A percentile compares a stretch with the other conserved stretches of the same genome.
These are phyloP conservation scores for Labroides dimidiatus DNA, from an alignment of 2,797 vertebrate genomes.

Conservation along the genomic window DNA sequence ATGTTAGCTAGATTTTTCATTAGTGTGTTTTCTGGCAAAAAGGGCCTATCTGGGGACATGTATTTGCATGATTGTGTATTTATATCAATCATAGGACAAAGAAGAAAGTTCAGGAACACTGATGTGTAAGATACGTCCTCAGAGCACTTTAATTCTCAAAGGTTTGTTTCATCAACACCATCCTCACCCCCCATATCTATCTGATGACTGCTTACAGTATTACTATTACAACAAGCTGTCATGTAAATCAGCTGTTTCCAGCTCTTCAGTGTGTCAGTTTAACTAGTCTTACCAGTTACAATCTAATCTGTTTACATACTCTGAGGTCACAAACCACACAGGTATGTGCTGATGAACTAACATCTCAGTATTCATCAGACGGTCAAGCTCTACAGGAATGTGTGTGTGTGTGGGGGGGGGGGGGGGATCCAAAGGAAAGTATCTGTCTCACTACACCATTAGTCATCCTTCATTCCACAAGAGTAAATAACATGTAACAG, in stretches of 20 bases:
- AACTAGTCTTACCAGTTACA: constrained; percentile 36
- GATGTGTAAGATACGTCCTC: not conserved
- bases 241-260: constrained; percentile 12
- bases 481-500: not conserved
- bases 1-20: not conserved
- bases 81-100: no score
- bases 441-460: not conserved
- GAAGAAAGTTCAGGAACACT: no score
- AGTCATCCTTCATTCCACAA: not conserved
- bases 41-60: no score
- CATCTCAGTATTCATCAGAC: not conserved
- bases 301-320: constrained; percentile 4
- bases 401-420: not conserved
- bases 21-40: no score
- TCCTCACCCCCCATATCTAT: not conserved
- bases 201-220: not conserved
- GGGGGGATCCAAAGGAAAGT: not conserved
- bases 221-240: not conserved
- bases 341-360: not conserved
- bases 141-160: not conserved
- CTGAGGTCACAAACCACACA: constrained; percentile 1
- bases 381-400: not conserved
- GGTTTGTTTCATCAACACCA: not conserved
- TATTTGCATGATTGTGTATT: no score
- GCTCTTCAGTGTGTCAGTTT: not conserved